A percentile compares a stretch with the other conserved stretches of the same genome.
These are phyloP conservation scores for Andricus grossulariae DNA, from an alignment of 1,140 invertebrate species.

Conservation along the genomic window DNA sequence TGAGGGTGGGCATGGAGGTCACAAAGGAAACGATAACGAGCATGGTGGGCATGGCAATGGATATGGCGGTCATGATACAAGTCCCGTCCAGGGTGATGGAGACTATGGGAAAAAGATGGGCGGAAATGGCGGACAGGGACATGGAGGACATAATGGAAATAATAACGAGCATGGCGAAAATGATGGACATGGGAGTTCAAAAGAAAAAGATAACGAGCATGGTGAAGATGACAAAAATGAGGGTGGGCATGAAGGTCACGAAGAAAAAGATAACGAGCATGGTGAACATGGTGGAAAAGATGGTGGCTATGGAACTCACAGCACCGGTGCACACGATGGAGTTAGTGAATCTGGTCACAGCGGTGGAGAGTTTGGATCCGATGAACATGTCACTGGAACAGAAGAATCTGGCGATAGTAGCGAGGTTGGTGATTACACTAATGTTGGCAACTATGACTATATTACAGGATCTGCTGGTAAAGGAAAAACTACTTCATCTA, in stretches of 20 bases:
- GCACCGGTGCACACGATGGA: background rate
- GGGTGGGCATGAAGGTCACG: conserved; percentile 6
- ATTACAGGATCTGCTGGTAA: background rate
- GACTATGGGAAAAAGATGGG: background rate
- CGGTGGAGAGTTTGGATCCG: conserved; percentile 45
- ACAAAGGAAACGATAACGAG: conserved; percentile 12
- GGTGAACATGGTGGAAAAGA: conserved; percentile 10
- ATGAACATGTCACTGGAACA: background rate
- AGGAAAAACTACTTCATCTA: background rate
- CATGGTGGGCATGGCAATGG: background rate
- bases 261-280: background rate
- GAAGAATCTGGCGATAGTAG: background rate
- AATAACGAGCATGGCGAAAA: background rate
- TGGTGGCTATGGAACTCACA: background rate
- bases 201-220: background rate
- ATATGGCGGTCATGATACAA: conserved; percentile 25
- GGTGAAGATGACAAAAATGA: conserved; percentile 18
- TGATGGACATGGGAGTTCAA: background rate
- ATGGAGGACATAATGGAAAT: background rate
- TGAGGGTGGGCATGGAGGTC: conserved; percentile 34
- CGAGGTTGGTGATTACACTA: background rate
- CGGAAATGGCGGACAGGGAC: conserved; percentile 23
- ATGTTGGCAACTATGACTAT: conserved; percentile 25
- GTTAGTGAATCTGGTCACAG: background rate
- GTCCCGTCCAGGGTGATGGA: conserved; percentile 4